These are phyloP conservation scores for Sebastes steindachneri DNA, from an alignment of 2,797 vertebrate genomes.

Conservation along the genomic window DNA sequence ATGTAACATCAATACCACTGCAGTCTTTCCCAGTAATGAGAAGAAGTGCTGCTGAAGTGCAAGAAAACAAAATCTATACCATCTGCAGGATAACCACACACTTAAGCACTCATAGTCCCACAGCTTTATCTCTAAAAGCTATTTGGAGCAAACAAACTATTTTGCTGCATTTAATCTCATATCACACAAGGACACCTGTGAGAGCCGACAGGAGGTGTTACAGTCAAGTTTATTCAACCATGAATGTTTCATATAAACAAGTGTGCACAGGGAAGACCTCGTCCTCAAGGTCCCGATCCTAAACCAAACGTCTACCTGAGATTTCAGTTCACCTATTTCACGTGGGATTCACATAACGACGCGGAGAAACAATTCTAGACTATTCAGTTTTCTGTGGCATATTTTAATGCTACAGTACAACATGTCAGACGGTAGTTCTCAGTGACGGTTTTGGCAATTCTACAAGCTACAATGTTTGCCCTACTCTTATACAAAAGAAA, in stretches of 20 bases:
- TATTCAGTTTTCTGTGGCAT: slow-evolving; percentile 66
- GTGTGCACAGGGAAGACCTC: slow-evolving; percentile 76
- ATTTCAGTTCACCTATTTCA: slow-evolving; percentile 76
- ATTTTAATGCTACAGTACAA: slow-evolving; percentile 73
- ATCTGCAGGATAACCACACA: not conserved
- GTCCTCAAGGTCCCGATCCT: slow-evolving; percentile 63
- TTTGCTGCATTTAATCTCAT: slow-evolving; percentile 20
- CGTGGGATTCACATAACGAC: slow-evolving; percentile 71
- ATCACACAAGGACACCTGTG: slow-evolving; percentile 38
- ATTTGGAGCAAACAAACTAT: slow-evolving; percentile 39
- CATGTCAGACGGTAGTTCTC: slow-evolving; percentile 61
- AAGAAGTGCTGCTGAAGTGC: not conserved
- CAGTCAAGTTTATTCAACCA: slow-evolving; percentile 79
- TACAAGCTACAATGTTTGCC: slow-evolving; percentile 76
- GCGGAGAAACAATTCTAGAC: slow-evolving; percentile 70
- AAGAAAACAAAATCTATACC: slow-evolving; percentile 13
- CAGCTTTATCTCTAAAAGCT: slow-evolving; percentile 14
- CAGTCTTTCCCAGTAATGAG: slow-evolving; percentile 22
- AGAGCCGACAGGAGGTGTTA: slow-evolving; percentile 59
- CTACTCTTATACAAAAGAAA: slow-evolving; percentile 67
- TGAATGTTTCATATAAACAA: slow-evolving; percentile 72
- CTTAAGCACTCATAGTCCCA: slow-evolving; percentile 4
- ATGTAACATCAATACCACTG: slow-evolving; percentile 41
- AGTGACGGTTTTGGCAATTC: slow-evolving; percentile 66
- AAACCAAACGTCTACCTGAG: slow-evolving; percentile 82